A percentile compares a stretch with the other conserved stretches of the same genome.
Conservation (phyloP, 1,140 invertebrate genomes). For the Eupristina koningsbergeri region DNA sequence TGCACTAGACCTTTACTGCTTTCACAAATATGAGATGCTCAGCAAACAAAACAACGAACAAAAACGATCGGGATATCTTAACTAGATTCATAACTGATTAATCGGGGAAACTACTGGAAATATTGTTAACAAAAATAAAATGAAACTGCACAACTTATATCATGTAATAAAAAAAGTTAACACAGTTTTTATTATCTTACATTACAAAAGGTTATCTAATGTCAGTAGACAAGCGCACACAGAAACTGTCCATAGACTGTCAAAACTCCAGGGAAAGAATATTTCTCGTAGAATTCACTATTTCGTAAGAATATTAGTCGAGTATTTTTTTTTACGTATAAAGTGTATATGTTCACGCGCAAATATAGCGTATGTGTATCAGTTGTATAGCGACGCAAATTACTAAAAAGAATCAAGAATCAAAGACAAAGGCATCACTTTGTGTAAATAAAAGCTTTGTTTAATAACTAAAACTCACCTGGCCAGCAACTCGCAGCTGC, state of each 20-base stretch:
- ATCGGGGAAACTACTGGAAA: neutral
- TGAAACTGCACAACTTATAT: neutral
- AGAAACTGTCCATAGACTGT: neutral
- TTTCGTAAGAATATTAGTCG: neutral
- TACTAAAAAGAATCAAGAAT: conserved; percentile 31
- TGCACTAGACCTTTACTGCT: neutral
- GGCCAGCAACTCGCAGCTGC: neutral
- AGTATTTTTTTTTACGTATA: neutral
- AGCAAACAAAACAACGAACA: conserved; percentile 1
- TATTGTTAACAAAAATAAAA: neutral
- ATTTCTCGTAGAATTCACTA: neutral
- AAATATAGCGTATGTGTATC: neutral
- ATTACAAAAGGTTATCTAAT: conserved; percentile 21
- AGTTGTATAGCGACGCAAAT: conserved; percentile 32
- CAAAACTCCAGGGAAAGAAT: neutral
- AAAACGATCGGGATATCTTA: neutral
- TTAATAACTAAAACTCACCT: neutral
- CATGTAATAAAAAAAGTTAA: neutral
- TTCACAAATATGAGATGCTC: neutral
- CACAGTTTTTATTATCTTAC: neutral
- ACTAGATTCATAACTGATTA: neutral
- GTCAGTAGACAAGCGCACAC: neutral
- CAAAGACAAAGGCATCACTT: neutral
- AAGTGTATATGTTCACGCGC: neutral
- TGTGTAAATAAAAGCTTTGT: neutral